Evolutionary conservation across 2,113 vertebrate genomes (phyloP).

Genomic region (Mustela nigripes): DNA sequence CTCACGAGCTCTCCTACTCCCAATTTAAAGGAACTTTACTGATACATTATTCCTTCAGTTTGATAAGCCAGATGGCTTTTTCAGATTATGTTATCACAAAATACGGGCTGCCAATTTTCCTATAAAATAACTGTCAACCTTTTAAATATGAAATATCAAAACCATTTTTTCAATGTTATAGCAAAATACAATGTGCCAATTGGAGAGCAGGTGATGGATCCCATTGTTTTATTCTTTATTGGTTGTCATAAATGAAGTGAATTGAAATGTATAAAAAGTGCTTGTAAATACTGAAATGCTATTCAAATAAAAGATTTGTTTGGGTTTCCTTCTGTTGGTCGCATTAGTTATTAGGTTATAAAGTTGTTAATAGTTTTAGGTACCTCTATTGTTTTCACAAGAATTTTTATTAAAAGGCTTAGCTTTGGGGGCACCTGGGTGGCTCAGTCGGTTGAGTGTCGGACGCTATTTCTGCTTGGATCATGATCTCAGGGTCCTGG

Average conservation of each 20-base stretch:
- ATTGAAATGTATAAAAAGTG: neutral
- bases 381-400: neutral
- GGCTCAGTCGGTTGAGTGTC: neutral
- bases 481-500: neutral
- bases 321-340: neutral
- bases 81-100: neutral
- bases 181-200: neutral
- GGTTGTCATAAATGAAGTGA: neutral
- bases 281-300: constrained; percentile 42
- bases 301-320: neutral
- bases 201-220: neutral
- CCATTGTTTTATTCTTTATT: neutral
- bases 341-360: constrained; percentile 44
- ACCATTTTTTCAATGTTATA: neutral
- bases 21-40: constrained; percentile 61
- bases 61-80: neutral
- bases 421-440: neutral
- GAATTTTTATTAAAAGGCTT: constrained; percentile 57
- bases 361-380: constrained; percentile 47
- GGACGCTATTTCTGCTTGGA: neutral
- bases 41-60: neutral
- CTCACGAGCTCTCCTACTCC: constrained; percentile 37
- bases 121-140: constrained; percentile 36
- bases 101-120: constrained; percentile 26
- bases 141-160: constrained; percentile 9